A percentile compares a stretch with the other conserved stretches of the same genome.
These are phyloP conservation scores for Apistogramma diplotaenia DNA, from an alignment of 2,113 vertebrate genomes.

Conservation along the genomic window DNA sequence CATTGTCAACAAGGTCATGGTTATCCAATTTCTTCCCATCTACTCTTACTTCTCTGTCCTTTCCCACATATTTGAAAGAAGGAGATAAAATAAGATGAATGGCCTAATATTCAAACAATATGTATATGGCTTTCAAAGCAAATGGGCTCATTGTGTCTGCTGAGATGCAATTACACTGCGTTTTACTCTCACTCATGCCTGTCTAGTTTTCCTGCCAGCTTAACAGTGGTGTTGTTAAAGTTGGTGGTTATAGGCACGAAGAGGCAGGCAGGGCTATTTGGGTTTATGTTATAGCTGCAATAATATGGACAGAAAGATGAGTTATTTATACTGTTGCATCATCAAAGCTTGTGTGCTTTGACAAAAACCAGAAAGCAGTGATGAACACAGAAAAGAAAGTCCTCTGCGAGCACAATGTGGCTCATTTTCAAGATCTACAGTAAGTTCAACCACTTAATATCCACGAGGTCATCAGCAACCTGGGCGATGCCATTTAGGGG, in stretches of 20 bases:
- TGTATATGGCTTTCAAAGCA: background rate
- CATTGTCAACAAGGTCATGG: background rate
- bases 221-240: background rate
- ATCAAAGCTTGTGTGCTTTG: too few relatives aligned
- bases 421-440: too few relatives aligned
- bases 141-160: constrained; percentile 11
- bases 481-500: too few relatives aligned
- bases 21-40: background rate
- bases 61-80: background rate
- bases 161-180: background rate
- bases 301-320: background rate
- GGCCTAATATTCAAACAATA: background rate
- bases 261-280: too few relatives aligned
- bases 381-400: too few relatives aligned
- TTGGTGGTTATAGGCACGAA: background rate
- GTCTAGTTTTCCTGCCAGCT: background rate
- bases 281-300: background rate
- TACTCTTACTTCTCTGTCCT: background rate
- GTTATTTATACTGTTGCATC: too few relatives aligned
- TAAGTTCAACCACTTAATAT: too few relatives aligned
- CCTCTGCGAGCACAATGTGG: too few relatives aligned
- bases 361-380: too few relatives aligned
- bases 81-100: background rate
- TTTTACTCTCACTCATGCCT: background rate
- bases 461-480: background rate